These are phyloP conservation scores for Mythimna vitellina DNA, from an alignment of 2,888 invertebrate genomes.

Conservation along the genomic window DNA sequence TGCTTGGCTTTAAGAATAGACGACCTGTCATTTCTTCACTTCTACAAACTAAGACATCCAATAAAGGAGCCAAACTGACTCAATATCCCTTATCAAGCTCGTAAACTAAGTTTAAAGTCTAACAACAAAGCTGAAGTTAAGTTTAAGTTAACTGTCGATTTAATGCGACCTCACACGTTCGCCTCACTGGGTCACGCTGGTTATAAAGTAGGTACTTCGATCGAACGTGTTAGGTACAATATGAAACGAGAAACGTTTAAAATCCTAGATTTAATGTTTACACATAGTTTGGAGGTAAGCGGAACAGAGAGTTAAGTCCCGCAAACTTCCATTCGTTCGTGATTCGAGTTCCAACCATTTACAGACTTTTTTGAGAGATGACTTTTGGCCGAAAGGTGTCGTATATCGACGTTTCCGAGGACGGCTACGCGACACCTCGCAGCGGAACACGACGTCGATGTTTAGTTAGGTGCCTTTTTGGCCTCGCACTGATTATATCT, in stretches of 20 bases:
- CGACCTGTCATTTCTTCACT: background rate
- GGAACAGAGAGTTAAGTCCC: too few relatives aligned
- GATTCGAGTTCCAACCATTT: too few relatives aligned
- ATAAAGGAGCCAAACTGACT: constrained; percentile 14
- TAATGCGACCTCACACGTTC: constrained; percentile 16
- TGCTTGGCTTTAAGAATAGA: background rate
- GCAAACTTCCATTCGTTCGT: too few relatives aligned
- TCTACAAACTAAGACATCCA: background rate
- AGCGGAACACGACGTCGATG: too few relatives aligned
- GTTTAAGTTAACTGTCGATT: constrained; percentile 41
- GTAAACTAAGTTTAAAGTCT: constrained; percentile 43
- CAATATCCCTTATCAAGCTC: constrained; percentile 36
- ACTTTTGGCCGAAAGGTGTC: too few relatives aligned
- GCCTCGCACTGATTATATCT: too few relatives aligned
- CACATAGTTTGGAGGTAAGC: too few relatives aligned
- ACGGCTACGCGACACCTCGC: too few relatives aligned
- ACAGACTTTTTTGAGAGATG: too few relatives aligned
- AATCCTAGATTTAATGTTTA: too few relatives aligned
- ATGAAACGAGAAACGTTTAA: background rate
- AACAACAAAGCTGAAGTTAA: constrained; percentile 43
- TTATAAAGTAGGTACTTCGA: constrained; percentile 17
- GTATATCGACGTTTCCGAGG: too few relatives aligned
- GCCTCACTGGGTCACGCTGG: constrained; percentile 27
- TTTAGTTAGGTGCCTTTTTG: too few relatives aligned
- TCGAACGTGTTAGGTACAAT: background rate